phyloP scores from a whole-genome alignment of 2,888 invertebrate genomes.

The Drosophila subquinaria region DNA sequence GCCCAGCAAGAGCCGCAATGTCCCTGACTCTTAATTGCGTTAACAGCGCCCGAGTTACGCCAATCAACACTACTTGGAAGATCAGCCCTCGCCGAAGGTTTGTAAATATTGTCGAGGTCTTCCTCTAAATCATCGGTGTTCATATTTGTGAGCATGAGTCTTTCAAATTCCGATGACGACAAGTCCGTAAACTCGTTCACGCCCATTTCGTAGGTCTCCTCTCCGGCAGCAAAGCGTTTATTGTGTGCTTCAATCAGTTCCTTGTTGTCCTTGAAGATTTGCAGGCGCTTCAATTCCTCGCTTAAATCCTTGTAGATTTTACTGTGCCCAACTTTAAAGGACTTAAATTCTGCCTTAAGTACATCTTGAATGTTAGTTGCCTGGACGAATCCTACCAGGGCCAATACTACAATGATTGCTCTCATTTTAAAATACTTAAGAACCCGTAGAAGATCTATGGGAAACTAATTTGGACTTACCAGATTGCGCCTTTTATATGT shows the following conservation, averaged over 20 bases:
- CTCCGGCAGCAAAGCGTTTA: conserved; percentile 89
- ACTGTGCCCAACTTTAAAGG: conserved; percentile 1
- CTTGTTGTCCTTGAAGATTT: conserved; percentile 11
- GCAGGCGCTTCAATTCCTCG: conserved; percentile 5
- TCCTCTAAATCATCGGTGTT: neutral
- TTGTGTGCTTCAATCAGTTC: conserved; percentile 87
- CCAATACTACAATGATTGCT: neutral
- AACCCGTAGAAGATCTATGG: neutral
- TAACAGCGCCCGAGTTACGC: conserved; percentile 31
- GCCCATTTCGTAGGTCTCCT: conserved; percentile 88
- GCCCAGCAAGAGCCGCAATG: conserved; percentile 23
- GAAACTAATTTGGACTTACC: neutral
- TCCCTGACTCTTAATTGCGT: conserved; percentile 11
- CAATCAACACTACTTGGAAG: conserved; percentile 21
- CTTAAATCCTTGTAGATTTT: conserved; percentile 1
- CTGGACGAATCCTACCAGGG: conserved; percentile 3
- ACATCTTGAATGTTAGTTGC: neutral
- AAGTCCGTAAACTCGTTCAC: conserved; percentile 94
- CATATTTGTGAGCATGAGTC: neutral
- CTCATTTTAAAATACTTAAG: conserved; percentile 4
- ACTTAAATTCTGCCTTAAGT: neutral
- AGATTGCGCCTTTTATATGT: neutral
- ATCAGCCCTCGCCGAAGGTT: neutral
- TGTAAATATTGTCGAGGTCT: conserved; percentile 3
- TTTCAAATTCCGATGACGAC: conserved; percentile 91